phyloP scores from a whole-genome alignment of 2,113 vertebrate species.

The Gambusia holbrooki region DNA sequence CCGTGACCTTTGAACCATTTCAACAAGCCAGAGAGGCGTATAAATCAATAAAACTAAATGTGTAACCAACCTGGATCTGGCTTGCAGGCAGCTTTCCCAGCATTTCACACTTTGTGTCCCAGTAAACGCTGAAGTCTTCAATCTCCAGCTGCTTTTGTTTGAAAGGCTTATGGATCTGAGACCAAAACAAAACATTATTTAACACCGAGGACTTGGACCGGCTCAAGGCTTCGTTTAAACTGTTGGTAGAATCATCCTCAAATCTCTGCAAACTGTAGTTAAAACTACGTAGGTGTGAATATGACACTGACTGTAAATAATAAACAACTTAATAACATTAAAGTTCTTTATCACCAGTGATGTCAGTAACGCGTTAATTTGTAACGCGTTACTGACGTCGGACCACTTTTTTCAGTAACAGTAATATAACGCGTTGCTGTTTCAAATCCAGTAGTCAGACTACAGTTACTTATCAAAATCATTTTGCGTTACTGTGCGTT shows the following conservation, averaged over 20 bases:
- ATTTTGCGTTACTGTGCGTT: too few relatives aligned
- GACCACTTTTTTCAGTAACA: too few relatives aligned
- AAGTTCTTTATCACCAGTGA: too few relatives aligned
- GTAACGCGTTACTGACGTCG: too few relatives aligned
- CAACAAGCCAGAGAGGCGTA: background rate
- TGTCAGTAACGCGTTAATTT: too few relatives aligned
- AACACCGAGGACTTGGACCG: background rate
- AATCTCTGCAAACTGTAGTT: background rate
- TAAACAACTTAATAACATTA: too few relatives aligned
- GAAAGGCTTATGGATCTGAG: slow-evolving; percentile 88
- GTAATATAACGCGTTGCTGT: too few relatives aligned
- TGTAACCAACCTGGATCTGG: slow-evolving; percentile 87
- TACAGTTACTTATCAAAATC: too few relatives aligned
- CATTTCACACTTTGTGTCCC: slow-evolving; percentile 89
- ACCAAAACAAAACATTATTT: background rate
- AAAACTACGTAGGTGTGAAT: too few relatives aligned
- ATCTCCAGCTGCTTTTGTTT: slow-evolving; percentile 94
- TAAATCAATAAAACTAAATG: background rate
- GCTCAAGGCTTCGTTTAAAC: background rate
- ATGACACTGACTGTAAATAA: too few relatives aligned
- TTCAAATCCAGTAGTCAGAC: too few relatives aligned
- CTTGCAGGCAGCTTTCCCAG: slow-evolving; percentile 86
- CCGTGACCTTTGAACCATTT: background rate
- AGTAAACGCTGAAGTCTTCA: slow-evolving; percentile 93
- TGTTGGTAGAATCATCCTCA: background rate